Evolutionary conservation across 2,797 vertebrate genomes (phyloP), one percentile per base, ranked within the genome.

Genomic region (Enteromius viviparus): DNA sequence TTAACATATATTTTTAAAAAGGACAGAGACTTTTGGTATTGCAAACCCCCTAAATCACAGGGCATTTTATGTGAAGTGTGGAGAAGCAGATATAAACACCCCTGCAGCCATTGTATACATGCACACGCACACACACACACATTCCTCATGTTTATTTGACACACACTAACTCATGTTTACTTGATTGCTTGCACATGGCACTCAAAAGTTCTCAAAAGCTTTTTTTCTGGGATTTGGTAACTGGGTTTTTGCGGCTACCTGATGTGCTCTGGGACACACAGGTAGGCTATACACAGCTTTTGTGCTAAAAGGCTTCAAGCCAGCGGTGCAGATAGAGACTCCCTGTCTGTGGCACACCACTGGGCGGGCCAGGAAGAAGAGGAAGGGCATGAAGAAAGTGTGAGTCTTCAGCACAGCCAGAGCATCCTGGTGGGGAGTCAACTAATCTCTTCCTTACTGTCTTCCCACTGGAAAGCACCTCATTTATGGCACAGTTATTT

Each of bases 331-430:
- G 85, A 76, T 85, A 79, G 37, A 81, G 79, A 78, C 86, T 86
- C 88, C 85, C 88, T 80, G 83, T 84, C 78, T 76, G 34, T 77
- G 76, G 78, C 42, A 70, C 87, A 84, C 89, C 89, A 87, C 89
- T 82, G 90, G 88, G 89, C 78, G 85, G 86, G 84, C 80, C 4
- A 26, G 62, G 68, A 89, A 81, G 84, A 78, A 80, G 80, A 85
- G 81, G 83, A 88, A 85, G 84, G 83, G 83, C 87, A 86, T 64
- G 82, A 79, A 79, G 37, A 71, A 88, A 85, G 85, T 81, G 85
- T 70, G 86, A 89, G 76, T 87, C 80, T 85, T 85, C 65, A 86
- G 83, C 89, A 85, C 88, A 89, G 90, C 12, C 10, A 88, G 86
- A 82, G 82, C 79, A 85, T 81, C 87, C 87, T 86, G 84, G 83